phyloP scores from a whole-genome alignment of 2,797 vertebrate species.

The Prionace glauca region DNA sequence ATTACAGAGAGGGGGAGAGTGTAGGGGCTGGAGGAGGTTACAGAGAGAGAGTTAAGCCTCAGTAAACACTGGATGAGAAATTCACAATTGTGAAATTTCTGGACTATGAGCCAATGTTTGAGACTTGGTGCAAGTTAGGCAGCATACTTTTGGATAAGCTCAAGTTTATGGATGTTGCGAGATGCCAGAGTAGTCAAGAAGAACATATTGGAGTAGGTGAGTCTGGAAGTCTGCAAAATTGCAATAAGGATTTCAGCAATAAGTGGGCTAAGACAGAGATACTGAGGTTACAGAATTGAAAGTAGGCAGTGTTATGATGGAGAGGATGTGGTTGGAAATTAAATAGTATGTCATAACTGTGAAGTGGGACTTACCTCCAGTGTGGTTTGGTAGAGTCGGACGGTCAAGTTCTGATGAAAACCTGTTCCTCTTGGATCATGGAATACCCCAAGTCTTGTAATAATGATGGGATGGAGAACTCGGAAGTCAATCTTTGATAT shows the following conservation, averaged over 20 bases:
- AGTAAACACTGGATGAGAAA: too few relatives aligned
- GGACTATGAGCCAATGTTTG: background rate
- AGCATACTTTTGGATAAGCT: background rate
- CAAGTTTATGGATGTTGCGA: background rate
- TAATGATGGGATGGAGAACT: conserved; percentile 85
- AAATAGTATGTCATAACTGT: background rate
- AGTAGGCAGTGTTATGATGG: background rate
- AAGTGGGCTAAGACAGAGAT: background rate
- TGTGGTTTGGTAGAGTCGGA: conserved; percentile 84
- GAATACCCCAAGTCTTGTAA: conserved; percentile 86
- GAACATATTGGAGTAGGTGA: background rate
- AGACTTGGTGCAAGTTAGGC: background rate
- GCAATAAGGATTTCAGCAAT: background rate
- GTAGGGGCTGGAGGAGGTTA: background rate
- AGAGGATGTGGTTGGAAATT: background rate
- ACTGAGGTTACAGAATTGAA: background rate
- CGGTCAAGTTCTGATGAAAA: conserved; percentile 80
- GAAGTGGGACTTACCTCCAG: conserved; percentile 70
- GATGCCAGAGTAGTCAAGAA: background rate
- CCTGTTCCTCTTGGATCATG: conserved; percentile 58
- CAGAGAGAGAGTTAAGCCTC: background rate
- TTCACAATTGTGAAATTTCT: background rate
- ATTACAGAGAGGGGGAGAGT: background rate
- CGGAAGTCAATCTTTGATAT: conserved; percentile 83
- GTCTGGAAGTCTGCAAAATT: background rate